Conservation (phyloP, 2,797 vertebrate species). For the Macropodus opercularis region DNA sequence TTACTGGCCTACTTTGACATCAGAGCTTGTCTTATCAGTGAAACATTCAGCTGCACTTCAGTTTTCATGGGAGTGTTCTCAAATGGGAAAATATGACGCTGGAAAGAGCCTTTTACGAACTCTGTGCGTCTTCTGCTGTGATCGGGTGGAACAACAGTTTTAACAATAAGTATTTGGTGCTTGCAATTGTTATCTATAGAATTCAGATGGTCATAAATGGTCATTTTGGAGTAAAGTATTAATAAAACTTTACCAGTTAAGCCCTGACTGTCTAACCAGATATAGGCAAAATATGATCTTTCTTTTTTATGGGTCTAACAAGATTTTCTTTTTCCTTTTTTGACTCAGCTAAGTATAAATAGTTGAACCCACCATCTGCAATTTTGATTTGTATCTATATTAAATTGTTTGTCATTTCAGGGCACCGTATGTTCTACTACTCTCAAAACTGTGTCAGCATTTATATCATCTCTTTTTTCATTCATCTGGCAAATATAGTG, state of each 20-base stretch:
- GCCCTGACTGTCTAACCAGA: constrained; percentile 8
- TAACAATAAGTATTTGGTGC: constrained; percentile 11
- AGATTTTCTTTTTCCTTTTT: constrained; percentile 8
- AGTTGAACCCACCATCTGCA: constrained; percentile 17
- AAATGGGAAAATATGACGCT: not conserved
- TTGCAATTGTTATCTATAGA: constrained; percentile 33
- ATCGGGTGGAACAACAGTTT: not conserved
- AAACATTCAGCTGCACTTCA: not conserved
- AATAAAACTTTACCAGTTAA: constrained; percentile 34
- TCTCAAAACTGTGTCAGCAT: not conserved
- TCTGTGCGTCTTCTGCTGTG: not conserved
- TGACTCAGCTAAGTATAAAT: constrained; percentile 16
- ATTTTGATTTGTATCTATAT: constrained; percentile 30
- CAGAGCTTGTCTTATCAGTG: not conserved
- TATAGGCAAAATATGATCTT: constrained; percentile 27
- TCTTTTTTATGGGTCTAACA: constrained; percentile 6
- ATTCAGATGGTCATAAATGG: constrained; percentile 37
- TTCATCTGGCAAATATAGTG: not conserved
- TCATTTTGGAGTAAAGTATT: constrained; percentile 30
- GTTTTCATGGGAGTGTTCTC: not conserved
- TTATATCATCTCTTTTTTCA: constrained; percentile 7
- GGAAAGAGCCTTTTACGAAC: not conserved
- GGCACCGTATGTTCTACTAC: not conserved
- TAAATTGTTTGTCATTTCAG: constrained; percentile 6
- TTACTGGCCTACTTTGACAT: not conserved